Evolutionary conservation across 2,888 invertebrate genomes (phyloP).

Genomic region (Drosophila ezoana): DNA sequence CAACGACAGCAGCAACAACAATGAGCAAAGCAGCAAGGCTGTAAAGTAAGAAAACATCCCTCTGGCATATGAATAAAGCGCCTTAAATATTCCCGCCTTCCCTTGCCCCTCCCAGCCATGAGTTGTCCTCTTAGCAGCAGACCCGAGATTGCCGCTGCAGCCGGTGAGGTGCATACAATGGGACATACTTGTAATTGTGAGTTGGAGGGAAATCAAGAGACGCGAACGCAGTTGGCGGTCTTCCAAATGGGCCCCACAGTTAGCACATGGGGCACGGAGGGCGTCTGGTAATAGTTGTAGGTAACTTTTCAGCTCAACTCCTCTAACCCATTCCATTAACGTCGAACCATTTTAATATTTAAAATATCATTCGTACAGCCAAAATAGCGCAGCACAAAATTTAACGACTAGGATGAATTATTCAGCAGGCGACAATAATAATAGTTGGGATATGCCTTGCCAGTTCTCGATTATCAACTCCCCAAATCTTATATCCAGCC

Average conservation of each 20-base stretch:
- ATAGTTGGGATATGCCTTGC: conserved; percentile 46
- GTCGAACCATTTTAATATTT: conserved; percentile 65
- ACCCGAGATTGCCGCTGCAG: conserved; percentile 44
- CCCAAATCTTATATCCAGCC: not conserved
- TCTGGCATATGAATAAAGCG: conserved; percentile 64
- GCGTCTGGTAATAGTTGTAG: conserved; percentile 22
- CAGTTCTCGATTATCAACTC: conserved; percentile 2
- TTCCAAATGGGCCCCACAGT: conserved; percentile 45
- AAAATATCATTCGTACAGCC: conserved; percentile 58
- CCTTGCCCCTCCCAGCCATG: not conserved
- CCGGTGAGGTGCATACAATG: conserved; percentile 41
- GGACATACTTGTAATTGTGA: conserved; percentile 50
- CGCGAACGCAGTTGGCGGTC: conserved; percentile 37
- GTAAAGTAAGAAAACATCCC: conserved; percentile 47
- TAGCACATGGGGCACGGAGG: conserved; percentile 3
- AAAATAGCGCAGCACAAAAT: conserved; percentile 33
- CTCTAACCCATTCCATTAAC: conserved; percentile 22
- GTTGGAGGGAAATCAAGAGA: conserved; percentile 35
- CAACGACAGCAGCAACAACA: conserved; percentile 8
- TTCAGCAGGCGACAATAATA: conserved; percentile 67
- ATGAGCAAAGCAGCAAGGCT: conserved; percentile 29
- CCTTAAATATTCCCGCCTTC: conserved; percentile 32
- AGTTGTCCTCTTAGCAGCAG: conserved; percentile 58
- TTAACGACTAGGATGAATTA: conserved; percentile 55
- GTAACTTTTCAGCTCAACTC: conserved; percentile 8